Evolutionary conservation across 2,797 vertebrate genomes (phyloP), one percentile per base, ranked within the genome.

Genomic region (Poeciliopsis infans): DNA sequence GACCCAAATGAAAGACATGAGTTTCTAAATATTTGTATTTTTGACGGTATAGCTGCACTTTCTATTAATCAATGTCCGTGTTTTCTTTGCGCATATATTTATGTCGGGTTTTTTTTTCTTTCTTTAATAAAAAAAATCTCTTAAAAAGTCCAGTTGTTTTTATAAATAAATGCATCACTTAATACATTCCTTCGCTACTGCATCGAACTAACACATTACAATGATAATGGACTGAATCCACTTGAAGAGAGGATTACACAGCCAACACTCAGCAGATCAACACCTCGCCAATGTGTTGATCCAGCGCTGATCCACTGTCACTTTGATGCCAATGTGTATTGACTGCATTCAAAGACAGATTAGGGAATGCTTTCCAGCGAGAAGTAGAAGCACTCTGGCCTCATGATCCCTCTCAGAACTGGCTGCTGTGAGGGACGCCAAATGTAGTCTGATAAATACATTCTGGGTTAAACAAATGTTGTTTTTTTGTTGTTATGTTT

Each of bases 321-420:
- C 95, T 95, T 95, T 96, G 94, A 95, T 91, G 90, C 94, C 83
- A 80, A 73, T 69, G 88, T 90, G 90, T 89, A 87, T 91, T 92
- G 92, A 81, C 78, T 79, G 64, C 81, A 79, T 86, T 96, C 92
- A 96, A 90, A 87, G 89, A 85, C 95, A 94, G 93, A 89, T 84
- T 83, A 85, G 86, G 91, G 90, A 94, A 93, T 91, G 70, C 84
- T 74, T 91, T 91, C 87, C 88, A 89, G 41, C 85, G 77, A 70
- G 86, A 88, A 86, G 85, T 64, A 86, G 36, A 49, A 66, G 85
- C 86, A 81, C 91, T 94, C 94, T 91, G 90, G 79, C 78, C 87
- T 87, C 89, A 90, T 94, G 92, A 94, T 90, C 91, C 89, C n/a
- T 86, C 88, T 85, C 83, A 87, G 83, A 23, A 5, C 23, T 46